These are phyloP conservation scores for Toxostoma redivivum DNA, from an alignment of 2,113 vertebrate species.

Conservation along the genomic window DNA sequence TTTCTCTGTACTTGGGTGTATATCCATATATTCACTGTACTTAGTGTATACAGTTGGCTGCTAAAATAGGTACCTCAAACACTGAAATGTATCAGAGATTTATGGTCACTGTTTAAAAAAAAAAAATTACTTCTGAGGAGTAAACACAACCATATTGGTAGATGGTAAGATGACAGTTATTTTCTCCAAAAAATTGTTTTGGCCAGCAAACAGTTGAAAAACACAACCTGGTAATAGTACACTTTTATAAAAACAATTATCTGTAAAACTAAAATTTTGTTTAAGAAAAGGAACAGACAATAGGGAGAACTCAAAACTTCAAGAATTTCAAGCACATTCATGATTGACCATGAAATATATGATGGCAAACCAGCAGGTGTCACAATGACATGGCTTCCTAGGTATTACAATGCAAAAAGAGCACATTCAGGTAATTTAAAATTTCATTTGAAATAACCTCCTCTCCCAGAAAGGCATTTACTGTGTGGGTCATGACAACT, in stretches of 20 bases:
- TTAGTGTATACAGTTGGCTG: background rate
- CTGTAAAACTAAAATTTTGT: background rate
- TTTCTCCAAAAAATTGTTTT: background rate
- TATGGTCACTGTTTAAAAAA: background rate
- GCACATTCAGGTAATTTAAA: background rate
- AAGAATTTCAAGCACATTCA: background rate
- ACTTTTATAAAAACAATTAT: background rate
- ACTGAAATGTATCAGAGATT: background rate
- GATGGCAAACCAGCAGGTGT: background rate
- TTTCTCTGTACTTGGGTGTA: background rate
- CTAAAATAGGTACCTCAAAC: background rate
- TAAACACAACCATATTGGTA: background rate
- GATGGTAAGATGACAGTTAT: background rate
- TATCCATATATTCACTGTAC: background rate
- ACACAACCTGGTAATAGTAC: background rate
- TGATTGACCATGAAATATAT: background rate
- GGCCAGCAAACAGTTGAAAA: background rate
- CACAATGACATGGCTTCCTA: background rate
- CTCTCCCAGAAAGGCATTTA: background rate
- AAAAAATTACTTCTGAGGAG: too few relatives aligned
- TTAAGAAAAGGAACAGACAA: background rate
- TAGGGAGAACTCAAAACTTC: background rate
- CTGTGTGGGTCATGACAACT: background rate
- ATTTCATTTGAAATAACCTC: background rate
- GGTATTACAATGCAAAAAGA: background rate